Conservation (phyloP, 2,888 invertebrate genomes). For the Petrolisthes manimaculis region DNA sequence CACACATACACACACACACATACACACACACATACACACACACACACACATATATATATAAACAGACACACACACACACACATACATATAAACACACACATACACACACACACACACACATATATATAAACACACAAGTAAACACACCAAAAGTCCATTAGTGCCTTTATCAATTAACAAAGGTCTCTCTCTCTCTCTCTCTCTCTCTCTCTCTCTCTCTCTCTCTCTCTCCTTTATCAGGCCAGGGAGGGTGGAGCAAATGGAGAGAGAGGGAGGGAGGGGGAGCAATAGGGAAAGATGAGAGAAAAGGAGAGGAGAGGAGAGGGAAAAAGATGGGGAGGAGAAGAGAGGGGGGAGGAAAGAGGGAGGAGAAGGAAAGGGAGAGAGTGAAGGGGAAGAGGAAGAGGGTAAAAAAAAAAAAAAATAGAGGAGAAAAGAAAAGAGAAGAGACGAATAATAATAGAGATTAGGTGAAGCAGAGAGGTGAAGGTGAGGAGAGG, state of each 20-base stretch:
- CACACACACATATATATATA: slow-evolving; percentile 24
- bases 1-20: slow-evolving; percentile 28
- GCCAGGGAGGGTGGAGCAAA: neutral
- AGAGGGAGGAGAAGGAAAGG: too few species aligned
- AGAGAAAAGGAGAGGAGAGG: neutral
- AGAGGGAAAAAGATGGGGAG: too few species aligned
- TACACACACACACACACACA: neutral
- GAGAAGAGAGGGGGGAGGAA: too few species aligned
- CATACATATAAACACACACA: slow-evolving; percentile 17
- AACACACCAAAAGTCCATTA: neutral
- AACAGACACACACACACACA: slow-evolving; percentile 23
- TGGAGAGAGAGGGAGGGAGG: neutral
- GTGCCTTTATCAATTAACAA: neutral
- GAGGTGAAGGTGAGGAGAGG: too few species aligned
- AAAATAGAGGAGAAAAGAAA: too few species aligned
- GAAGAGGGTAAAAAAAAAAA: neutral
- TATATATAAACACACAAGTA: neutral
- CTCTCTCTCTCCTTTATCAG: neutral
- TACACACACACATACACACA: slow-evolving; percentile 25
- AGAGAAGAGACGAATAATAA: too few species aligned
- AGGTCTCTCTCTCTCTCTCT: neutral
- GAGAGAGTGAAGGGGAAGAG: neutral
- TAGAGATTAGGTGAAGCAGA: too few species aligned
- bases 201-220: neutral
- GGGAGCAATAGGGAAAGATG: neutral